Conservation (phyloP, 2,113 vertebrate genomes). For the Microcebus griseorufus region DNA sequence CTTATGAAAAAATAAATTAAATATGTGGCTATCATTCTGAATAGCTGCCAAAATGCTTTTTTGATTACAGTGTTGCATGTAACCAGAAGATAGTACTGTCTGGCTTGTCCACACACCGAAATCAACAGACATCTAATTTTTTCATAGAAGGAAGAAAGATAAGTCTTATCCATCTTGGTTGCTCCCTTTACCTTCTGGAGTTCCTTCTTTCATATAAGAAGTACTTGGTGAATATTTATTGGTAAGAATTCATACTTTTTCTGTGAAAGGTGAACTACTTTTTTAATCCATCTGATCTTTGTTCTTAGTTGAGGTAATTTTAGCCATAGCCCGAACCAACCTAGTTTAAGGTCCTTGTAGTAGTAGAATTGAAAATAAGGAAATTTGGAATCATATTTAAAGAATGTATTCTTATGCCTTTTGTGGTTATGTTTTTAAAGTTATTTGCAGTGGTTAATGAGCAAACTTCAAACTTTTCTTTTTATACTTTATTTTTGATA, state of each 20-base stretch:
- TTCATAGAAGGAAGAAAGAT: not conserved
- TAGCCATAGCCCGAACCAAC: not conserved
- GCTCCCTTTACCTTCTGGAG: not conserved
- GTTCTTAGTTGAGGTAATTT: slow-evolving; percentile 40
- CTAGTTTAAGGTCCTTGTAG: not conserved
- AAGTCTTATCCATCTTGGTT: not conserved
- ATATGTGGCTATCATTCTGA: not conserved
- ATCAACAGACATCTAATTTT: not conserved
- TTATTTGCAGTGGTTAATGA: slow-evolving; percentile 17
- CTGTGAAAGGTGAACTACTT: not conserved
- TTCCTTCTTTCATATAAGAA: slow-evolving; percentile 24
- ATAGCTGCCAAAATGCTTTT: not conserved
- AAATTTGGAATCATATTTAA: not conserved
- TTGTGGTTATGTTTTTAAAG: slow-evolving; percentile 28
- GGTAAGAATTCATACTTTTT: slow-evolving; percentile 43
- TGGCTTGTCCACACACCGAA: not conserved
- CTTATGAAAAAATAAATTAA: slow-evolving; percentile 22
- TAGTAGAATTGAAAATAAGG: slow-evolving; percentile 11
- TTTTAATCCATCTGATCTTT: slow-evolving; percentile 37
- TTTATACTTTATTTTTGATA: not conserved
- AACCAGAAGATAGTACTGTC: not conserved
- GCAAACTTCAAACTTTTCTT: not conserved
- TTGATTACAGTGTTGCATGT: not conserved
- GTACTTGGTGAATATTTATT: not conserved
- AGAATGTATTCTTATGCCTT: not conserved